Percentiles rank a stretch among this genome's conserved stretches.
These are phyloP conservation scores for Monochamus saltuarius DNA, from an alignment of 1,140 invertebrate species.

Conservation along the genomic window DNA sequence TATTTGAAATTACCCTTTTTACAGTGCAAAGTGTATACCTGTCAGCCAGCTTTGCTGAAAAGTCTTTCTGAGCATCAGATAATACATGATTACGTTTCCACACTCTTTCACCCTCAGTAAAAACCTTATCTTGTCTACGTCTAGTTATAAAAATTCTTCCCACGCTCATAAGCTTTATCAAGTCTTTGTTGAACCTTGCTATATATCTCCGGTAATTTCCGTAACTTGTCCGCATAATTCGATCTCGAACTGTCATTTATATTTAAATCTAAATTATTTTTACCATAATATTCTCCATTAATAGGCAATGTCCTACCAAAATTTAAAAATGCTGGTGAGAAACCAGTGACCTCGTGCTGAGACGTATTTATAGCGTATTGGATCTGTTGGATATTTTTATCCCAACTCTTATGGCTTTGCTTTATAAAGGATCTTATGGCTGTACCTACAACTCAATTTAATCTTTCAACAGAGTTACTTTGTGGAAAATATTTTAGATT, in stretches of 20 bases:
- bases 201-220: background rate
- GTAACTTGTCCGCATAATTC: background rate
- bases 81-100: background rate
- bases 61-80: background rate
- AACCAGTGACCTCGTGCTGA: conserved; percentile 21
- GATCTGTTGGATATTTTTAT: conserved; percentile 25
- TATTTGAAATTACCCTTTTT: background rate
- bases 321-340: conserved; percentile 16
- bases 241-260: background rate
- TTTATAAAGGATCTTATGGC: conserved; percentile 23
- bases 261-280: background rate
- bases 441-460: conserved; percentile 26
- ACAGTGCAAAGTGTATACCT: background rate
- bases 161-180: background rate
- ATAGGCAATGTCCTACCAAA: conserved; percentile 2
- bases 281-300: background rate
- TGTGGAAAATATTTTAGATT: conserved; percentile 20
- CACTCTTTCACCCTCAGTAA: conserved; percentile 11
- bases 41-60: background rate
- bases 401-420: conserved; percentile 28
- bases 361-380: conserved; percentile 15
- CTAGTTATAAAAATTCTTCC: conserved; percentile 14
- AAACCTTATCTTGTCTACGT: background rate
- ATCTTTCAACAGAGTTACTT: conserved; percentile 28
- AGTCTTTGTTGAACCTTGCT: background rate